A percentile compares a stretch with the other conserved stretches of the same genome.
phyloP scores from a whole-genome alignment of 2,113 vertebrate species.

The Haemorhous mexicanus region DNA sequence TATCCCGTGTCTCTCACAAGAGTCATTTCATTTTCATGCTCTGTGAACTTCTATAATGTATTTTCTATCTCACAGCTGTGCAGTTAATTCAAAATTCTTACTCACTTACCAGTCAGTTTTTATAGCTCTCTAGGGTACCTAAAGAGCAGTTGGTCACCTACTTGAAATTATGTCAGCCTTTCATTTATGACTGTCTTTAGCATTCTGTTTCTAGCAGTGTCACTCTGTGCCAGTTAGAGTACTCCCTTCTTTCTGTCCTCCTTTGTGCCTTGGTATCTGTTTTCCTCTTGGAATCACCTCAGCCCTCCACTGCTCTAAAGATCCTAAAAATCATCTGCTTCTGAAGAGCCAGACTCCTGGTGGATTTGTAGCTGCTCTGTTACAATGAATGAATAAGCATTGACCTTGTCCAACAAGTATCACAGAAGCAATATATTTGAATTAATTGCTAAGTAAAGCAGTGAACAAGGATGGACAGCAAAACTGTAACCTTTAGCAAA shows the following conservation, averaged over 20 bases:
- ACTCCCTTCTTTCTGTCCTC: not conserved
- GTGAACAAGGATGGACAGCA: not conserved
- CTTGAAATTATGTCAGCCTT: not conserved
- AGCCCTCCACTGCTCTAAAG: not conserved
- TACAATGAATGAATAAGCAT: not conserved
- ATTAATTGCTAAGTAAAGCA: not conserved
- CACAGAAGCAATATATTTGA: not conserved
- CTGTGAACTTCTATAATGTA: not conserved
- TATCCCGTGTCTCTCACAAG: not conserved
- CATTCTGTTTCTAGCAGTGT: not conserved
- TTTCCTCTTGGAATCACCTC: not conserved
- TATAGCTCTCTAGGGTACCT: not conserved
- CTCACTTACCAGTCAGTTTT: not conserved
- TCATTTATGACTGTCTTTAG: not conserved
- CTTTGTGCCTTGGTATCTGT: not conserved
- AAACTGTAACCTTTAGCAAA: not conserved
- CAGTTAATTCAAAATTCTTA: not conserved
- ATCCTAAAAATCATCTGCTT: not conserved
- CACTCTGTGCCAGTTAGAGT: not conserved
- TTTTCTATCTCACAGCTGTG: slow-evolving; percentile 3
- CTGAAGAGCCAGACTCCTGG: not conserved
- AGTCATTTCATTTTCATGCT: not conserved
- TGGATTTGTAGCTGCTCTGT: not conserved
- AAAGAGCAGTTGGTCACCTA: not conserved
- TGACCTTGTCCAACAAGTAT: not conserved